phyloP scores from a whole-genome alignment of 2,888 invertebrate genomes.

The Eledone cirrhosa region DNA sequence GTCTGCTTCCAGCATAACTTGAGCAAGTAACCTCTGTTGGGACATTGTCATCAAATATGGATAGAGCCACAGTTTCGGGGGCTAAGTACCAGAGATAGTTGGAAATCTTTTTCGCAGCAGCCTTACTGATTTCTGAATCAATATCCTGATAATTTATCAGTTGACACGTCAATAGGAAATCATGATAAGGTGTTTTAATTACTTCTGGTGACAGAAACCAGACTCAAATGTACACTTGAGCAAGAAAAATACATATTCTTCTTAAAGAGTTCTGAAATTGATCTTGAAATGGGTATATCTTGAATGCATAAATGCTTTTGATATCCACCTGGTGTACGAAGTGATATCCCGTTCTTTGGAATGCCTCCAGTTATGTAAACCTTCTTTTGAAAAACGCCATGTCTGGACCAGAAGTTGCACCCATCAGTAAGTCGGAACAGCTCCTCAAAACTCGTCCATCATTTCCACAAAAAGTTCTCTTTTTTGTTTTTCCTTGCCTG shows the following conservation, averaged over 20 bases:
- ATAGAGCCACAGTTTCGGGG: background rate
- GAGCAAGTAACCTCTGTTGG: background rate
- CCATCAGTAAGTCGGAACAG: background rate
- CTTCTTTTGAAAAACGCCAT: background rate
- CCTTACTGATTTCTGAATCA: too few relatives aligned
- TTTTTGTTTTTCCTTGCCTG: background rate
- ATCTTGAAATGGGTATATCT: background rate
- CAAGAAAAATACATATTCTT: background rate
- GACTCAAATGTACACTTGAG: background rate
- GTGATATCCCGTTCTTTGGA: background rate
- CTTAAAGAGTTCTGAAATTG: background rate
- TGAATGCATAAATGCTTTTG: background rate
- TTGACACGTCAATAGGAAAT: too few relatives aligned
- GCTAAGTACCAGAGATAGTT: background rate
- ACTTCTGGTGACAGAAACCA: background rate
- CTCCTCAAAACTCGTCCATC: background rate
- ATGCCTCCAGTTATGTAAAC: background rate
- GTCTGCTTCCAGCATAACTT: too few relatives aligned
- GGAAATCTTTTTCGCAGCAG: background rate
- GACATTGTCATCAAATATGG: slow-evolving; percentile 4
- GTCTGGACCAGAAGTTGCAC: background rate
- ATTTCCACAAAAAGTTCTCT: background rate
- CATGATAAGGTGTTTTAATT: too few relatives aligned
- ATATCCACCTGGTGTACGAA: background rate
- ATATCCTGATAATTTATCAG: too few relatives aligned